Conservation (phyloP, 2,113 vertebrate genomes). For the Entelurus aequoreus region DNA sequence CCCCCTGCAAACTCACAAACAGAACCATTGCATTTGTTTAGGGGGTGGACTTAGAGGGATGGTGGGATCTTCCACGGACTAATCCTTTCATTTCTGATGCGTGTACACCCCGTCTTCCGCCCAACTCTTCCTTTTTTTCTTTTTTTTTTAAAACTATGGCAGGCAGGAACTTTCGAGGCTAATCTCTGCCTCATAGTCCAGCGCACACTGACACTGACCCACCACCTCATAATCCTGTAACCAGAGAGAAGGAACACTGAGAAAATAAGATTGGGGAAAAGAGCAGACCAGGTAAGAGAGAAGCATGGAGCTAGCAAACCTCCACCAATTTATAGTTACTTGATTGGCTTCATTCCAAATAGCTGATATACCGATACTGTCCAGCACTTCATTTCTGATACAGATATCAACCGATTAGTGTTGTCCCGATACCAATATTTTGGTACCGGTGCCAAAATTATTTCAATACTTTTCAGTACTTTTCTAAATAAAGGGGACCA, state of each 20-base stretch:
- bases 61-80: constrained; percentile 27
- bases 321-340: no score
- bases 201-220: constrained; percentile 57
- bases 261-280: constrained; percentile 8
- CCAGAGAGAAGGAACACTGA: constrained; percentile 29
- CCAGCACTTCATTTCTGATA: no score
- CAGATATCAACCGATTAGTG: no score
- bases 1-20: constrained; percentile 27
- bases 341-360: no score
- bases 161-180: constrained; percentile 55
- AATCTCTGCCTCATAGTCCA: constrained; percentile 65
- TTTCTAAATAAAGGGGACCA: no score
- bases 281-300: constrained; percentile 26
- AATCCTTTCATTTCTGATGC: constrained; percentile 32
- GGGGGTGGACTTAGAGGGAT: constrained; percentile 18
- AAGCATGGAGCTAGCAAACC: constrained; percentile 17
- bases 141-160: constrained; percentile 29
- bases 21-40: constrained; percentile 48
- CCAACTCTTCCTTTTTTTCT: constrained; percentile 42
- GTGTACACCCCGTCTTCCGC: not conserved
- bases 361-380: no score
- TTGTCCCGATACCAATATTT: no score
- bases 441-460: no score
- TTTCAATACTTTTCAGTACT: no score
- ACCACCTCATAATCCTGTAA: constrained; percentile 53